A percentile compares a stretch with the other conserved stretches of the same genome.
Conservation (phyloP, 2,888 invertebrate species). For the Drosophila maculinotata region DNA sequence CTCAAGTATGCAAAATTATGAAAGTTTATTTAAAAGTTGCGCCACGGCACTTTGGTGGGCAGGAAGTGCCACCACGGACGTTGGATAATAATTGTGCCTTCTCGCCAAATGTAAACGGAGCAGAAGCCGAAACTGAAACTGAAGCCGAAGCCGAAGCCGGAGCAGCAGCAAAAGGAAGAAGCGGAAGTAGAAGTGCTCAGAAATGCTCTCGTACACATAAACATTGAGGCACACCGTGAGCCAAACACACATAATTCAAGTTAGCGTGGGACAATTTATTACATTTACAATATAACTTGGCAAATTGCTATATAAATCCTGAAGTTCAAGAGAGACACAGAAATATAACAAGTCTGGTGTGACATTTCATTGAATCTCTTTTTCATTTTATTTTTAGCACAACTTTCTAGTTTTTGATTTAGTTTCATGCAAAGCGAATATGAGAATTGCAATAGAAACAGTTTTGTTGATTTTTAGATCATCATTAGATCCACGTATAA, state of each 20-base stretch:
- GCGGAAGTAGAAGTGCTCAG: too few relatives aligned
- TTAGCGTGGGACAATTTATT: conserved; percentile 76
- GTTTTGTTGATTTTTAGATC: not conserved
- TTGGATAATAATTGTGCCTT: conserved; percentile 75
- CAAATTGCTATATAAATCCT: conserved; percentile 78
- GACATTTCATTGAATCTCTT: conserved; percentile 34
- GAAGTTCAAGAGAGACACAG: conserved; percentile 15
- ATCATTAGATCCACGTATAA: not conserved
- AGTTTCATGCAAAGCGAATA: not conserved
- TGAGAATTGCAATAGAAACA: not conserved
- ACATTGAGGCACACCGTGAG: conserved; percentile 22
- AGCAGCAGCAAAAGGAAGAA: not conserved
- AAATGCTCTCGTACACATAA: conserved; percentile 18
- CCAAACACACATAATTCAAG: conserved; percentile 61
- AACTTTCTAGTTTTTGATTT: not conserved
- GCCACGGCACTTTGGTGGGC: conserved; percentile 67
- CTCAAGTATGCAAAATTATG: conserved; percentile 79
- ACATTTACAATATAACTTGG: conserved; percentile 80
- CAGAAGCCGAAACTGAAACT: conserved; percentile 5
- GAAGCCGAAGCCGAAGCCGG: not conserved
- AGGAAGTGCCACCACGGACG: conserved; percentile 57
- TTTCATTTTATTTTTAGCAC: not conserved
- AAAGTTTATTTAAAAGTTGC: conserved; percentile 78
- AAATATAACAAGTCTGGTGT: conserved; percentile 8
- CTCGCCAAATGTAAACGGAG: conserved; percentile 40